A percentile compares a stretch with the other conserved stretches of the same genome.
Evolutionary conservation across 2,113 vertebrate genomes (phyloP).

Genomic region (Periophthalmodon schlosseri): DNA sequence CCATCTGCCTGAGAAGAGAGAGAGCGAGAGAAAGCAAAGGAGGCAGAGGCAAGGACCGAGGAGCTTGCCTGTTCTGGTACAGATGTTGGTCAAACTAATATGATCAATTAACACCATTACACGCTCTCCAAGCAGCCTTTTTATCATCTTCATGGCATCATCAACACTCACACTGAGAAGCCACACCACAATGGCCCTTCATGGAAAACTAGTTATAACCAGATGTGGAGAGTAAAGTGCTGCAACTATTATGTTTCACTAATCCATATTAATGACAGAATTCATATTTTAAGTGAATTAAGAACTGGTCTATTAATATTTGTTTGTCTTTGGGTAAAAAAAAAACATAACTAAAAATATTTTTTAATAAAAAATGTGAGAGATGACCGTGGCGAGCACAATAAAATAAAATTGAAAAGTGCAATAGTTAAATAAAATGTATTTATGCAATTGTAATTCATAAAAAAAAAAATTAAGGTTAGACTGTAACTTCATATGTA

Average conservation of each 20-base stretch:
- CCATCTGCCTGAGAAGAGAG: constrained; percentile 97
- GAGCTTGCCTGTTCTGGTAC: constrained; percentile 56
- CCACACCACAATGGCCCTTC: background rate
- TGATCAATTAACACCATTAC: constrained; percentile 99
- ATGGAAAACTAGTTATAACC: constrained; percentile 1
- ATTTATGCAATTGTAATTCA: background rate
- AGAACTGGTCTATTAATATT: background rate
- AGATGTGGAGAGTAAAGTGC: background rate
- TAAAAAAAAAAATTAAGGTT: background rate
- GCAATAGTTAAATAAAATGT: background rate
- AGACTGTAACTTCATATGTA: background rate
- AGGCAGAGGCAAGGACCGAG: constrained; percentile 44
- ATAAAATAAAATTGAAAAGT: background rate
- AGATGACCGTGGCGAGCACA: background rate
- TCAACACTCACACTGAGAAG: constrained; percentile 84
- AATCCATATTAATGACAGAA: background rate
- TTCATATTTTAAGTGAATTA: too few relatives aligned
- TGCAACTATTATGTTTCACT: background rate
- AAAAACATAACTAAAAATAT: background rate
- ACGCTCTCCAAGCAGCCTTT: constrained; percentile 93
- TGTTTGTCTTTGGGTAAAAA: background rate
- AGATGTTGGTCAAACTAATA: constrained; percentile 87
- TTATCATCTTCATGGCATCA: constrained; percentile 89
- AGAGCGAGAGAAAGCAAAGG: constrained; percentile 77
- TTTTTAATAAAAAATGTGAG: background rate